phyloP scores from a whole-genome alignment of 2,113 vertebrate genomes.

The Meriones unguiculatus region DNA sequence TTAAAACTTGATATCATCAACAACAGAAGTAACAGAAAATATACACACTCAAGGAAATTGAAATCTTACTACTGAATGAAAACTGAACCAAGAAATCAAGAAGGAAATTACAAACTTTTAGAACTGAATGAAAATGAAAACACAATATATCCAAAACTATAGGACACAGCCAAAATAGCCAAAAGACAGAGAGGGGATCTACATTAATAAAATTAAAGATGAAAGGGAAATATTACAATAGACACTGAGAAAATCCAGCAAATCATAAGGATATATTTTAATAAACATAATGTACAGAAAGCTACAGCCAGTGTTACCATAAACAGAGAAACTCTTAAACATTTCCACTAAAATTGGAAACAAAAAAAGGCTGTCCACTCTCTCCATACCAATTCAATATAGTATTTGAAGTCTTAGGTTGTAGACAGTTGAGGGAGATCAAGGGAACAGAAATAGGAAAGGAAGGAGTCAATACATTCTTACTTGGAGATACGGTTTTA shows the following conservation, averaged over 20 bases:
- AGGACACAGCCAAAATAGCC: not conserved
- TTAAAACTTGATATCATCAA: not conserved
- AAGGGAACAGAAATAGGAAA: too few relatives aligned
- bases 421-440: too few relatives aligned
- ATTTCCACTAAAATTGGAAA: not conserved
- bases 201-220: not conserved
- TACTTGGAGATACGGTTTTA: too few relatives aligned
- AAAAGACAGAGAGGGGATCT: not conserved
- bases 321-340: not conserved
- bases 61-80: not conserved
- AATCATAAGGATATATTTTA: not conserved
- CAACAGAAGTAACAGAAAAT: not conserved
- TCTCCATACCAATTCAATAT: too few relatives aligned
- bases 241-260: not conserved
- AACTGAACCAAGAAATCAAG: not conserved
- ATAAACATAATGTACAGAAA: not conserved
- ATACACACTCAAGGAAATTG: not conserved
- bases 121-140: not conserved
- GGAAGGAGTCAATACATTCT: too few relatives aligned
- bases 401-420: too few relatives aligned
- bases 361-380: too few relatives aligned
- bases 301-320: not conserved
- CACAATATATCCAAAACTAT: not conserved
- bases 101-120: not conserved
- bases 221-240: not conserved